These are phyloP conservation scores for Characodon lateralis DNA, from an alignment of 2,797 vertebrate genomes.

Conservation along the genomic window DNA sequence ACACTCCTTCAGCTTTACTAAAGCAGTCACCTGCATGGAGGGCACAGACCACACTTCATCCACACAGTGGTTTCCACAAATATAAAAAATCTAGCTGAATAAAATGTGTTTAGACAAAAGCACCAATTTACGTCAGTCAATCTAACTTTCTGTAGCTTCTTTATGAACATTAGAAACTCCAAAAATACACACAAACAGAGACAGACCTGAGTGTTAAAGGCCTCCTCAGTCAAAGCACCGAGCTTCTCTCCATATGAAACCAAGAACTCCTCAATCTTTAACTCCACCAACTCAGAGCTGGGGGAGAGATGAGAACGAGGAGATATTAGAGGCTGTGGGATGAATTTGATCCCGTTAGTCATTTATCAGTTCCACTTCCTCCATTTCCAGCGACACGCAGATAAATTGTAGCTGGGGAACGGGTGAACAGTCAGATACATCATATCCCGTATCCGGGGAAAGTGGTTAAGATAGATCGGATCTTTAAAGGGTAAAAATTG, in stretches of 20 bases:
- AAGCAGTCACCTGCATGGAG: slow-evolving; percentile 84
- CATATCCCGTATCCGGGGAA: slow-evolving; percentile 40
- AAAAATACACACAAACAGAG: slow-evolving; percentile 30
- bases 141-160: slow-evolving; percentile 22
- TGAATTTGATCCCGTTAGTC: slow-evolving; percentile 57
- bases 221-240: slow-evolving; percentile 86
- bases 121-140: slow-evolving; percentile 13
- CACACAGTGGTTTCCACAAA: neutral
- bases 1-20: slow-evolving; percentile 95
- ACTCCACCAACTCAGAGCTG: slow-evolving; percentile 92
- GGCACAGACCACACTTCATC: neutral
- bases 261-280: slow-evolving; percentile 96
- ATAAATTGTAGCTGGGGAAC: slow-evolving; percentile 56
- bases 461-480: slow-evolving; percentile 52
- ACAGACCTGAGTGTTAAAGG: slow-evolving; percentile 88
- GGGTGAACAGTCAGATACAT: slow-evolving; percentile 58
- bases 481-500: slow-evolving; percentile 54
- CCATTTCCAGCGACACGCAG: slow-evolving; percentile 44
- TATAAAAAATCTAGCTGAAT: neutral
- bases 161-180: slow-evolving; percentile 14
- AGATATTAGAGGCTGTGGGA: slow-evolving; percentile 49
- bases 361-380: slow-evolving; percentile 62
- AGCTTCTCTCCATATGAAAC: slow-evolving; percentile 88
- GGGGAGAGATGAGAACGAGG: slow-evolving; percentile 38
- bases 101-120: neutral